A percentile compares a stretch with the other conserved stretches of the same genome.
These are phyloP conservation scores for Colletes collaris DNA, from an alignment of 2,888 invertebrate genomes.

Conservation along the genomic window DNA sequence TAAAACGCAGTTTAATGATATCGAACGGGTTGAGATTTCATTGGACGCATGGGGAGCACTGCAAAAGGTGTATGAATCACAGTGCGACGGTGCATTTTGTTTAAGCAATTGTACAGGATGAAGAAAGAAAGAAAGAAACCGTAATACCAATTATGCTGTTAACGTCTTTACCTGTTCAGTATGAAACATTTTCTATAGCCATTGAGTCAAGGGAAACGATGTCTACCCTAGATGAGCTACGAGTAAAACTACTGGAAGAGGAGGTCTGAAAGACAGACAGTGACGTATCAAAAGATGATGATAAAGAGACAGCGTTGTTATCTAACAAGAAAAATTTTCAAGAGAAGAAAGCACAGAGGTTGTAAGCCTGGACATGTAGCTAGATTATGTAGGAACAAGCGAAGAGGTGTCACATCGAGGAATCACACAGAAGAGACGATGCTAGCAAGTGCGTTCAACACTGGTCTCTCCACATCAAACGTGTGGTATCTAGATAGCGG, in stretches of 20 bases:
- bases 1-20: slow-evolving; percentile 20
- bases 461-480: too few species aligned
- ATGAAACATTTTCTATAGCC: slow-evolving; percentile 24
- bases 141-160: slow-evolving; percentile 30
- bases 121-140: slow-evolving; percentile 10
- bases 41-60: slow-evolving; percentile 19
- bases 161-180: slow-evolving; percentile 9
- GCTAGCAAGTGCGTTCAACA: too few species aligned
- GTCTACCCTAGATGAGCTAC: slow-evolving; percentile 17
- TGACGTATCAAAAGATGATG: neutral
- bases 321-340: neutral
- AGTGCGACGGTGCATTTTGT: slow-evolving; percentile 17
- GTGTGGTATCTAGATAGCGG: too few species aligned
- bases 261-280: slow-evolving; percentile 15
- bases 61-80: slow-evolving; percentile 12
- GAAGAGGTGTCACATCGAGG: neutral
- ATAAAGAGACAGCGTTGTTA: too few species aligned
- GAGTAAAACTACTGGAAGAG: slow-evolving; percentile 29
- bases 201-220: slow-evolving; percentile 27
- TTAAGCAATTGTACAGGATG: slow-evolving; percentile 30
- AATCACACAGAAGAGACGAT: too few species aligned
- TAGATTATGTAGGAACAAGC: neutral
- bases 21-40: slow-evolving; percentile 18
- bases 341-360: neutral
- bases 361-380: slow-evolving; percentile 20